phyloP scores from a whole-genome alignment of 2,113 vertebrate species.

The Piaya cayana region DNA sequence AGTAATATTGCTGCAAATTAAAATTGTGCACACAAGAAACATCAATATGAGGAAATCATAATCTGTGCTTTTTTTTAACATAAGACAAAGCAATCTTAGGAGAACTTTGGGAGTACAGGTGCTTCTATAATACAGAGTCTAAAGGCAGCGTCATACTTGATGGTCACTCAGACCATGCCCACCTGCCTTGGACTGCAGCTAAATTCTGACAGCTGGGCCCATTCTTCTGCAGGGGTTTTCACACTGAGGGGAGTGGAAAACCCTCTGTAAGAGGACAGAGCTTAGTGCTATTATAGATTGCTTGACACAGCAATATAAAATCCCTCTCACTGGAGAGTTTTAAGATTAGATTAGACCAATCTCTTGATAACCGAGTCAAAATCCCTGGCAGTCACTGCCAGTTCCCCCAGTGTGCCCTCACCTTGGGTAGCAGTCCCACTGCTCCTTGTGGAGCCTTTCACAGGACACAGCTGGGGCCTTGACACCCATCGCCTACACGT shows the following conservation, averaged over 20 bases:
- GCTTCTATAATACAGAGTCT: too few relatives aligned
- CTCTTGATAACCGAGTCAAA: background rate
- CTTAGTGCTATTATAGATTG: background rate
- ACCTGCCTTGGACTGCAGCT: background rate
- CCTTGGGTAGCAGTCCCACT: background rate
- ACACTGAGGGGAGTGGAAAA: background rate
- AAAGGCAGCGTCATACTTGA: background rate
- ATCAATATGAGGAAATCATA: background rate
- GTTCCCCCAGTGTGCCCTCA: background rate
- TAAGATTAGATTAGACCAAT: background rate
- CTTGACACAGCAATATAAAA: background rate
- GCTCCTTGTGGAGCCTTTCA: background rate
- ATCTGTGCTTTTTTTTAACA: background rate
- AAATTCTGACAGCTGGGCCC: background rate
- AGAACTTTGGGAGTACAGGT: background rate
- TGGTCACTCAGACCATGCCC: background rate
- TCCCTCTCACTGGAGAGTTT: background rate
- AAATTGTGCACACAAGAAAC: background rate
- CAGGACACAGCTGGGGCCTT: accelerated
- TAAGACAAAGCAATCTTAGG: background rate
- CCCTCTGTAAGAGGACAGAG: background rate
- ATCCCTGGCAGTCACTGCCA: background rate
- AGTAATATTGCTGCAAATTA: background rate
- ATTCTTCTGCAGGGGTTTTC: background rate
- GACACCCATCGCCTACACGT: accelerated